These are phyloP conservation scores for Catharus bicknelli DNA, from an alignment of 2,113 vertebrate species.

Conservation along the genomic window DNA sequence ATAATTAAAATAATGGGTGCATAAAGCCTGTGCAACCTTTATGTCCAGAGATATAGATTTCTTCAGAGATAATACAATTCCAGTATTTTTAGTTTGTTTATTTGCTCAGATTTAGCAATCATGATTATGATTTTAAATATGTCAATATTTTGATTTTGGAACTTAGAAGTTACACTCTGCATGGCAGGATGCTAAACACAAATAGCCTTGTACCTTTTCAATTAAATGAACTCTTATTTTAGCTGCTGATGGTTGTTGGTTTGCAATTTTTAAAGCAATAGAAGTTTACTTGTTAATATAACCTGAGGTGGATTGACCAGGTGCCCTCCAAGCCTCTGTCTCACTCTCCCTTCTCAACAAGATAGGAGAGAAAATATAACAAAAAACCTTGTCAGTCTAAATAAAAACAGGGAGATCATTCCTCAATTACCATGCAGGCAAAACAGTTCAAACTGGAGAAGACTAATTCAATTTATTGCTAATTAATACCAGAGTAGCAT, in stretches of 20 bases:
- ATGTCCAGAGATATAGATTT: background rate
- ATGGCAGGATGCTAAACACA: background rate
- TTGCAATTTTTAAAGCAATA: background rate
- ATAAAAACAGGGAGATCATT: background rate
- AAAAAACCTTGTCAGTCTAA: background rate
- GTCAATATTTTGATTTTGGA: background rate
- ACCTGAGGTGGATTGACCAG: background rate
- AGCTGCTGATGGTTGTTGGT: background rate
- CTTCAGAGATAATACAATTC: constrained; percentile 21
- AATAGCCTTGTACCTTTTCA: background rate
- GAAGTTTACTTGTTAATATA: background rate
- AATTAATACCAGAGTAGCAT: background rate
- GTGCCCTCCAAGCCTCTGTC: background rate
- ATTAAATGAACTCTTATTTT: background rate
- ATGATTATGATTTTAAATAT: background rate
- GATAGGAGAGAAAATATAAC: background rate
- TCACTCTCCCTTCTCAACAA: background rate
- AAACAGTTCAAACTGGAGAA: background rate
- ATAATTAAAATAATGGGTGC: background rate
- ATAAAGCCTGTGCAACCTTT: background rate
- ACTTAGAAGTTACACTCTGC: background rate
- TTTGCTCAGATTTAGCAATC: background rate
- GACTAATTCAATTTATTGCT: background rate
- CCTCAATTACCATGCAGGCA: background rate
- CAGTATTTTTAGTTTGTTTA: background rate